Evolutionary conservation across 1,140 invertebrate species (phyloP).

Genomic region (Ceratina australensis): DNA sequence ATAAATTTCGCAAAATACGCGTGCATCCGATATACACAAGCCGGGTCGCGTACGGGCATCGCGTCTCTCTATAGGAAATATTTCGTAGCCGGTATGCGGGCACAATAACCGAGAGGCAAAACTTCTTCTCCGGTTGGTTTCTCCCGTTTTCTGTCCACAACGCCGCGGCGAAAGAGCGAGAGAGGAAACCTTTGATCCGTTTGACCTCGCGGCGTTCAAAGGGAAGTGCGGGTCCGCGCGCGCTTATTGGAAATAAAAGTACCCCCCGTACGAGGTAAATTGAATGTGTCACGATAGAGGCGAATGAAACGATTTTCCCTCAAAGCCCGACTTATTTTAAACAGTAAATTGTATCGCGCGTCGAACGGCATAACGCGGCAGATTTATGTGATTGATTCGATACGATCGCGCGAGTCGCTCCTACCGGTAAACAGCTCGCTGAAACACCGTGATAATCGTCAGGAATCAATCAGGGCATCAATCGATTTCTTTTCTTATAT

Average conservation of each 20-base stretch:
- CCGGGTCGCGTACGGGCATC: too few species aligned
- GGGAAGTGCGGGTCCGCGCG: slow-evolving; percentile 27
- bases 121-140: slow-evolving; percentile 16
- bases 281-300: slow-evolving; percentile 41
- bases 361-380: background rate
- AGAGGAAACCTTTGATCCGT: slow-evolving; percentile 44
- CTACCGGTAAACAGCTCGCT: too few species aligned
- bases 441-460: too few species aligned
- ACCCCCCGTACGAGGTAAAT: slow-evolving; percentile 22
- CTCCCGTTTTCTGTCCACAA: slow-evolving; percentile 5
- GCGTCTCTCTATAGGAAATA: background rate
- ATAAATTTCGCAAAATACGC: too few species aligned
- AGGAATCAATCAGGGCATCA: too few species aligned
- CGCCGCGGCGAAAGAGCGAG: too few species aligned
- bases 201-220: slow-evolving; percentile 8
- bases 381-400: slow-evolving; percentile 13
- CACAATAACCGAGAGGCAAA: slow-evolving; percentile 23
- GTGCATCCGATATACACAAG: too few species aligned
- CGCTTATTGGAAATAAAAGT: slow-evolving; percentile 49
- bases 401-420: background rate
- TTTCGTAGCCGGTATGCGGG: background rate
- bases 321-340: slow-evolving; percentile 20
- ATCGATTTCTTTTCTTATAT: too few species aligned
- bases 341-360: slow-evolving; percentile 25
- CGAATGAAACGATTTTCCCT: slow-evolving; percentile 40